Conservation (phyloP, 2,888 invertebrate genomes). For the Colletes collaris region DNA sequence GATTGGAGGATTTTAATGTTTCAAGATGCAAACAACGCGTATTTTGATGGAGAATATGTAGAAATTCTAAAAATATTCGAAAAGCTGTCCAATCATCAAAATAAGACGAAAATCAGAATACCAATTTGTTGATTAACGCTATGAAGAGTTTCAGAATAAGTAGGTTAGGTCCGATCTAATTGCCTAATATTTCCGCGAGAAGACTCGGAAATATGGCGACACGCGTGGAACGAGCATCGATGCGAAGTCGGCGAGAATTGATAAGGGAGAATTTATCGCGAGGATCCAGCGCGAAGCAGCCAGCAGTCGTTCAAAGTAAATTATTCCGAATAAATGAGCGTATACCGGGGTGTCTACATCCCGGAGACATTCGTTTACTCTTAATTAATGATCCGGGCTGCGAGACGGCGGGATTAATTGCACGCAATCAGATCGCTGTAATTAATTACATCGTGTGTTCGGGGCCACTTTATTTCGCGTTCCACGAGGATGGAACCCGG, state of each 20-base stretch:
- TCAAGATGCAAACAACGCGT: too few species aligned
- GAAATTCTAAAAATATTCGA: too few species aligned
- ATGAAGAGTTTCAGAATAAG: too few species aligned
- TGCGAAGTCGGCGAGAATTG: conserved; percentile 7
- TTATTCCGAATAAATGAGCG: conserved; percentile 72
- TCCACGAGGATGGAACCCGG: conserved; percentile 41
- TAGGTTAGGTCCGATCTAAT: too few species aligned
- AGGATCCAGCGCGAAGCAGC: conserved; percentile 23
- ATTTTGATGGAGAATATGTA: too few species aligned
- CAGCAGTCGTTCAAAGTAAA: conserved; percentile 60
- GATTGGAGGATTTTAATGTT: too few species aligned
- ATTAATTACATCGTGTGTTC: conserved; percentile 69
- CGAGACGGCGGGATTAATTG: conserved; percentile 72
- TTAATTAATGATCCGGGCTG: conserved; percentile 70
- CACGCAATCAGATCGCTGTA: conserved; percentile 71
- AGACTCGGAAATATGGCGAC: neutral
- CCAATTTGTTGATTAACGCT: too few species aligned
- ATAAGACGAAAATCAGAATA: too few species aligned
- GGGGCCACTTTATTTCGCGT: conserved; percentile 68
- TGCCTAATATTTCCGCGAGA: too few species aligned
- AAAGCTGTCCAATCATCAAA: too few species aligned
- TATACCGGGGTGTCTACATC: conserved; percentile 63
- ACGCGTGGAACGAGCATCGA: conserved; percentile 18
- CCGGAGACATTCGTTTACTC: conserved; percentile 69
- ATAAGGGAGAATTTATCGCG: conserved; percentile 43